Percentiles rank a stretch among this genome's conserved stretches.
phyloP scores from a whole-genome alignment of 2,113 vertebrate genomes.

The Cardinalis cardinalis region DNA sequence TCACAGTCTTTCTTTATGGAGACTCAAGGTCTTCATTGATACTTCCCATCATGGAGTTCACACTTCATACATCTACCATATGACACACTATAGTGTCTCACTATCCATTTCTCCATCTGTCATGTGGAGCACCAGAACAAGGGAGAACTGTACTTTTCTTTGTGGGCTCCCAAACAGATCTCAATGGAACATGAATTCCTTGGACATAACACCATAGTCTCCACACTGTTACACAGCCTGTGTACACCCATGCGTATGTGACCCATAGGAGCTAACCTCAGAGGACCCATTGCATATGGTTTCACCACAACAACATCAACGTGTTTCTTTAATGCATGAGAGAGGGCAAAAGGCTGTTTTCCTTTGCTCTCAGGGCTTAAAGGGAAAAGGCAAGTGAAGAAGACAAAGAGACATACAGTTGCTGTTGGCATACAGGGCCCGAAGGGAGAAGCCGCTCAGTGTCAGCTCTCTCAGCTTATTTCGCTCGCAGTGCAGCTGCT shows the following conservation, averaged over 20 bases:
- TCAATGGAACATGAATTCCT: neutral
- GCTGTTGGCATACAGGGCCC: slow-evolving; percentile 80
- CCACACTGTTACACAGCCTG: neutral
- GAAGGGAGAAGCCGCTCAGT: slow-evolving; percentile 86
- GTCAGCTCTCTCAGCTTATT: slow-evolving; percentile 87
- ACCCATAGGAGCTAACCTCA: neutral
- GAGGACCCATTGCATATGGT: neutral
- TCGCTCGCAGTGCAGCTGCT: slow-evolving; percentile 89
- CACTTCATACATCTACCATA: neutral
- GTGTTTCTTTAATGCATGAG: fast-evolving
- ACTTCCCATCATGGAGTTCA: neutral
- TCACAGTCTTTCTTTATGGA: neutral
- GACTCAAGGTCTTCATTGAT: neutral
- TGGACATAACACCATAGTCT: neutral
- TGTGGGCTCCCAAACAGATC: neutral
- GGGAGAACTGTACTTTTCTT: neutral
- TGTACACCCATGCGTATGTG: fast-evolving
- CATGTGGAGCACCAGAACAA: neutral
- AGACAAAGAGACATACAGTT: slow-evolving; percentile 81
- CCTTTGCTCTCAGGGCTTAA: neutral
- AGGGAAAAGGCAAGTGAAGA: neutral
- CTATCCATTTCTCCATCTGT: neutral
- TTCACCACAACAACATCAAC: neutral
- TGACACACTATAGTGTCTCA: neutral
- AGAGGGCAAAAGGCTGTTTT: neutral